Evolutionary conservation across 2,797 vertebrate genomes (phyloP), one percentile per base, ranked within the genome.

Genomic region (Lepidocolaptes lacrymiger): DNA sequence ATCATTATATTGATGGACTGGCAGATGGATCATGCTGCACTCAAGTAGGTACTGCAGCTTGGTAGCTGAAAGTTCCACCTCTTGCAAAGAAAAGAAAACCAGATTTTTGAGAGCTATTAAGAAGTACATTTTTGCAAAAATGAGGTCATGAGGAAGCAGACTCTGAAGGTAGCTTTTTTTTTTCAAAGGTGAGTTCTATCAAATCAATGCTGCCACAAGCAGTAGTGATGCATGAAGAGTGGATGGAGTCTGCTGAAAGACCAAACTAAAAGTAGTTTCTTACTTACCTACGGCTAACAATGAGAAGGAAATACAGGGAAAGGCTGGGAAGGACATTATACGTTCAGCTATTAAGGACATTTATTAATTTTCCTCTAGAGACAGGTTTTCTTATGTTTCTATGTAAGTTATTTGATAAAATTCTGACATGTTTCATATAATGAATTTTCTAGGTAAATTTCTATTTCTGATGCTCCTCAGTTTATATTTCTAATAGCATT

Each of bases 1-100:
- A 37, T 91, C 74, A 77, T 93, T 89, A 75, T 66, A 36, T 7
- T 94, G 90, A 83, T 34, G 58, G 75, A 87, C 72, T 92, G 87
- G 26, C 39, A 75, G 37, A 37, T 83, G 20, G 46, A 66, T 71
- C 51, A 43, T 37, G 52, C n/a, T 87, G 39, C 18, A 85, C 76
- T 84, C 37, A 37, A 52, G 20, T 28, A n/a, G 44, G 21, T 91
- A 28, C 37, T 76, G 64, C 30, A 72, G 15, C 52, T 83, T 59
- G 28, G 49, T 41, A 71, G 44, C 17, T 91, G 46, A 90, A 85
- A 89, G 85, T 92, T 71, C 34, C 36, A 77, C 30, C 39, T 91
- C n/a, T 78, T 81, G 22, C 49, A 14, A 75, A 81, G 59, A 56
- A 73, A 88, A n/a, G 48, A n/a, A 91, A 77, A 8, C 1, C 15